Conservation (phyloP, 2,888 invertebrate species). For the Synanthedon vespiformis region DNA sequence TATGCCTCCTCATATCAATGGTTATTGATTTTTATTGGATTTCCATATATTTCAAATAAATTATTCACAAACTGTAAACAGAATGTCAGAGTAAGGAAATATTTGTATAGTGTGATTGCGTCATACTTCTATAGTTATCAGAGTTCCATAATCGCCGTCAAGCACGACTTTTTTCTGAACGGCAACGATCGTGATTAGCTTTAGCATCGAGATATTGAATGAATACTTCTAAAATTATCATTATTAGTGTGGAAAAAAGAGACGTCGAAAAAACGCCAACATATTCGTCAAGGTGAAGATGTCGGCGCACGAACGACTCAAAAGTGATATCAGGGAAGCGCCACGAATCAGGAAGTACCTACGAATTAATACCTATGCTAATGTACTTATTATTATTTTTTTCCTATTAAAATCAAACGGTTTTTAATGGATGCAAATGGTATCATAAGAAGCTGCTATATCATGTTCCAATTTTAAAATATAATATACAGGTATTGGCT, state of each 20-base stretch:
- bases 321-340: conserved; percentile 55
- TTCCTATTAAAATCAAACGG: neutral
- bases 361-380: conserved; percentile 4
- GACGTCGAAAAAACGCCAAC: conserved; percentile 40
- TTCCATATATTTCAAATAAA: too few species aligned
- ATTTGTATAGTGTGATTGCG: conserved; percentile 24
- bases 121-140: conserved; percentile 37
- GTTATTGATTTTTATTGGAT: neutral
- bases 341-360: conserved; percentile 48
- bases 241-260: conserved; percentile 51
- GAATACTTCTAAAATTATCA: conserved; percentile 54
- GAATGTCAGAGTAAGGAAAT: conserved; percentile 35
- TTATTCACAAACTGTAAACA: conserved; percentile 11
- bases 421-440: neutral
- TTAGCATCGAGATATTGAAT: conserved; percentile 51
- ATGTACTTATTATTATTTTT: neutral
- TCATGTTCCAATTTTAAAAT: too few species aligned
- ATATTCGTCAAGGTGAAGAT: conserved; percentile 60
- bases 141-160: conserved; percentile 35
- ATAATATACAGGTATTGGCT: too few species aligned
- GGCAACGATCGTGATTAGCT: conserved; percentile 53
- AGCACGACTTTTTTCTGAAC: conserved; percentile 20
- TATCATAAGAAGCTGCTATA: too few species aligned
- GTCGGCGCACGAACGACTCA: conserved; percentile 47
- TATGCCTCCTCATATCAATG: neutral